These are phyloP conservation scores for Drosophila quasianomalipes DNA, from an alignment of 2,888 invertebrate genomes.

Conservation along the genomic window DNA sequence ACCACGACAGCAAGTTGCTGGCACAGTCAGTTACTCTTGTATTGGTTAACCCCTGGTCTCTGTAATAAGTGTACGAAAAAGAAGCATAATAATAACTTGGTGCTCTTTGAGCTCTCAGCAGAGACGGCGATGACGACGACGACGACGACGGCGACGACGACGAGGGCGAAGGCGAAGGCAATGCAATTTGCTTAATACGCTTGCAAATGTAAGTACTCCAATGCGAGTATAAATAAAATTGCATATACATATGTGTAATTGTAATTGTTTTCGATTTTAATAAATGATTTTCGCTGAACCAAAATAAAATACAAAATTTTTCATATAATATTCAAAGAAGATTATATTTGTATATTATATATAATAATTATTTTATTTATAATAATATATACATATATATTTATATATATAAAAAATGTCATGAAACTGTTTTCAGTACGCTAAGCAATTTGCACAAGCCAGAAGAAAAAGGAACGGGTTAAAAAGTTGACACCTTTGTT, in stretches of 20 bases:
- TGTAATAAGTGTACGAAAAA: slow-evolving; percentile 16
- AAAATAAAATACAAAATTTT: not conserved
- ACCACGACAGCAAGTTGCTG: slow-evolving; percentile 58
- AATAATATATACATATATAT: not conserved
- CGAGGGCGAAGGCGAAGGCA: slow-evolving; percentile 13
- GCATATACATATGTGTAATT: slow-evolving; percentile 12
- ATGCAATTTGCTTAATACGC: slow-evolving; percentile 47
- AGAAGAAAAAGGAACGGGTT: slow-evolving; percentile 33
- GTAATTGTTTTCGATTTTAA: slow-evolving; percentile 1
- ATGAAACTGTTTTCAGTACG: slow-evolving; percentile 13
- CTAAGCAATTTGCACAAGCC: not conserved
- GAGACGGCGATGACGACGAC: not conserved
- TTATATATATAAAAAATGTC: not conserved
- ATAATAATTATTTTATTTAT: not conserved
- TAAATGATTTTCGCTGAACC: not conserved
- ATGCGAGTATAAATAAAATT: slow-evolving; percentile 2
- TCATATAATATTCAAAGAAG: not conserved
- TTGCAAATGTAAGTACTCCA: slow-evolving; percentile 17
- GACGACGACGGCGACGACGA: not conserved
- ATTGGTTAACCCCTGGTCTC: slow-evolving; percentile 52
- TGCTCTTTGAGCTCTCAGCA: slow-evolving; percentile 52
- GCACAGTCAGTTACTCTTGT: slow-evolving; percentile 39
- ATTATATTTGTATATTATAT: no score
- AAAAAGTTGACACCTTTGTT: slow-evolving; percentile 75
- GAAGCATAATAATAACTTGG: slow-evolving; percentile 20